phyloP scores from a whole-genome alignment of 2,797 vertebrate genomes.

The Alca torda region DNA sequence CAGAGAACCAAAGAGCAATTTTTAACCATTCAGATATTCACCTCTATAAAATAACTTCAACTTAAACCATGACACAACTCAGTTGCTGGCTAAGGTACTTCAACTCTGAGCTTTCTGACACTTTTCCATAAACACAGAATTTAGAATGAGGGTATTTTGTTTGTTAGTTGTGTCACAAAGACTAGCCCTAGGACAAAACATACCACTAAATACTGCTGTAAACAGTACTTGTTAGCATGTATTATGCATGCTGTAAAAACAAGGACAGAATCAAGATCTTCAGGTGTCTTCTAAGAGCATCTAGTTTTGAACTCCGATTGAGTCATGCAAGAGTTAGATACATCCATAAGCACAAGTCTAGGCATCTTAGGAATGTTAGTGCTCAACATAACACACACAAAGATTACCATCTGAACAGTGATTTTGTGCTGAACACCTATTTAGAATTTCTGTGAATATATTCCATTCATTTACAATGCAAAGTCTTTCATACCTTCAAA shows the following conservation, averaged over 20 bases:
- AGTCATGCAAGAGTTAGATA: neutral
- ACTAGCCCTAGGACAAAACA: neutral
- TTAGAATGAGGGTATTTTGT: neutral
- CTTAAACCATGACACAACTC: neutral
- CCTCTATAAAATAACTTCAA: neutral
- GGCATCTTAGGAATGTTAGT: conserved; percentile 2
- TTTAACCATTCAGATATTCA: neutral
- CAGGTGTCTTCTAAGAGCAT: neutral
- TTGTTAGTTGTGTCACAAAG: neutral
- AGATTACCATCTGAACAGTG: neutral
- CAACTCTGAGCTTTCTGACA: neutral
- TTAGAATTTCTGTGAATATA: neutral
- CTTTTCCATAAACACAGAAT: neutral
- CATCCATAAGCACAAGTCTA: neutral
- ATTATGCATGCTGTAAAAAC: neutral
- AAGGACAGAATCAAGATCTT: neutral
- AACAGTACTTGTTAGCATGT: neutral
- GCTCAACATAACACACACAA: neutral
- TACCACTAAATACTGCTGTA: neutral
- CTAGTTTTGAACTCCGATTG: neutral
- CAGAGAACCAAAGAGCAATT: neutral
- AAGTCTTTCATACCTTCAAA: neutral
- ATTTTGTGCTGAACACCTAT: neutral
- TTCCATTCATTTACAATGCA: neutral
- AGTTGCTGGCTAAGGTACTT: neutral